Evolutionary conservation across 2,797 vertebrate species (phyloP), one percentile per base, ranked within the genome.

Genomic region (Manis javanica): DNA sequence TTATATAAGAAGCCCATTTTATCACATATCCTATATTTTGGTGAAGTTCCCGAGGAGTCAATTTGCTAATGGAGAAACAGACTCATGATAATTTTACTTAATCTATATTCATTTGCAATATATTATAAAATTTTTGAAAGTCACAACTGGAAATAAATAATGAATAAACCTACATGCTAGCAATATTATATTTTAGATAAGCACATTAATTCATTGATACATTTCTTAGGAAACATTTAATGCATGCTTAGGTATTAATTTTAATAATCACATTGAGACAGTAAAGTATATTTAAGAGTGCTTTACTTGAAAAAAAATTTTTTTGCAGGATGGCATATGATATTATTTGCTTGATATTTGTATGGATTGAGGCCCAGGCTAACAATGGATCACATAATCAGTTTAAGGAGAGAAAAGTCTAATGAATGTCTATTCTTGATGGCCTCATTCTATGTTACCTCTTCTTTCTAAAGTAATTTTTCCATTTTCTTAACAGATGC

Each of bases 51-150:
- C 75, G 95, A 87, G 34, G 91, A 96, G 93, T 96, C 69, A 87
- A 55, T 79, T 75, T 83, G 82, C 5, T 90, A 90, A 95, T 90
- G 49, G 55, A 53, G 96, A 97, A 96, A 95, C 87, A 96, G 51
- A 91, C 57, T 94, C 42, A 15, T 19, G 75, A 92, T 93, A 72
- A 77, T 78, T 96, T 97, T 95, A 87, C 66, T 96, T 96, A 72
- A 93, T 95, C n/a, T 94, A 37, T 88, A 97, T 93, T 87, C 42
- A 78, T 97, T 96, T 96, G 96, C 96, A 66, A 5, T 92, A 42
- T 69, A 49, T 91, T 94, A 16, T 37, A 77, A 94, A 59, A 94
- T 72, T 90, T 97, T 87, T 97, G 79, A 55, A 66, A 12, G 61
- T 42, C 46, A 86, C 14, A 87, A 39, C 19, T 29, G 3, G 37